Evolutionary conservation across 2,888 invertebrate species (phyloP), one percentile per base, ranked within the genome.

Genomic region (Gastrophysa polygoni): DNA sequence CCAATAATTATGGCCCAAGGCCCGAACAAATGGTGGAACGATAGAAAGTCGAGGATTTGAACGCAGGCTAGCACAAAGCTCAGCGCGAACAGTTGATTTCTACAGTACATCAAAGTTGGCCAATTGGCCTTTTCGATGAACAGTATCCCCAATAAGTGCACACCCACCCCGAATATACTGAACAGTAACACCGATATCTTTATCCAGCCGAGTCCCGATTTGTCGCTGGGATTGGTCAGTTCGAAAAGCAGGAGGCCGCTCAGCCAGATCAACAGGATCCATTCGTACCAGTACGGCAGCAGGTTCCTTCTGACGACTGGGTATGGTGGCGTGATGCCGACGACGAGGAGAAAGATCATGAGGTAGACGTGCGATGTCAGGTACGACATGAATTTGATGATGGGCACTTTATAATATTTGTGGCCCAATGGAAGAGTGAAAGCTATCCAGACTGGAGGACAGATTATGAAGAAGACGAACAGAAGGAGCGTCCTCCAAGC

Each of bases 1-100:
- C 98, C 94, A 77, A 99, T 99, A 80, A 99, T 99, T 78, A 99
- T 99, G 29, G 98, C 98, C 99, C 99, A 99, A 0, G 99, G 99
- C 49, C 99, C 99, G 80, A 99, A 99, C 17, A 99, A 86, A 83
- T 99, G 96, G 82, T 99, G 99, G 81, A 99, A 99, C 20, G 98
- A 98, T 51, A 99, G 85, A 81, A 99, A 99, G 84, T 96, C 96
- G 77, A 98, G 85, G 76, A 98, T 95, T 83, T 98, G 97, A 51
- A 99, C 96, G 83, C 98, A 99, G 58, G 97, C 96, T 74, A 98
- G 85, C 64, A 99, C 86, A 80, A 99, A 92, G 59, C 96, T 94
- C 77, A 98, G 85, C 0, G 98, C 98, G 78, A 99, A 95, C 78
- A 98, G 88, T 82, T 99, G 98, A 83, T 99, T 99, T 66, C 98